Evolutionary conservation across 2,113 vertebrate genomes (phyloP).

Genomic region (Holacanthus passer): DNA sequence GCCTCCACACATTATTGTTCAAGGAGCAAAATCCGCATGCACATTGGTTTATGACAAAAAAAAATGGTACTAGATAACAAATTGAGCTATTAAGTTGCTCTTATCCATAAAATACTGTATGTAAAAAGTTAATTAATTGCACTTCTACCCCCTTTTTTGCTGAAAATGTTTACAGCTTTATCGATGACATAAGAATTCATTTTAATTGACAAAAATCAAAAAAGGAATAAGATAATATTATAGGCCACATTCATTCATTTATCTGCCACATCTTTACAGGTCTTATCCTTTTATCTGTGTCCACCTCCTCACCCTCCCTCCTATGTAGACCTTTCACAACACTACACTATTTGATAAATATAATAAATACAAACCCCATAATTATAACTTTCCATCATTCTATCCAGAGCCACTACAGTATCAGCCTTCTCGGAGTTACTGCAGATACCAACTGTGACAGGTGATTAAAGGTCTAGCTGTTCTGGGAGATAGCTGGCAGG

Average conservation of each 20-base stretch:
- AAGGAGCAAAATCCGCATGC: not conserved
- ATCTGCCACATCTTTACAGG: not conserved
- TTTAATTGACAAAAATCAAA: not conserved
- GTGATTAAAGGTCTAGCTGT: slow-evolving; percentile 65
- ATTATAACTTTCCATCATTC: slow-evolving; percentile 8
- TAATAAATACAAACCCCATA: not conserved
- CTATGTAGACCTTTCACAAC: not conserved
- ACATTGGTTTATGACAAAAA: not conserved
- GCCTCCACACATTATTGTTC: slow-evolving; percentile 1
- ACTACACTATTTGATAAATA: slow-evolving; percentile 4
- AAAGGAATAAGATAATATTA: not conserved
- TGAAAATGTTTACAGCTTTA: no score
- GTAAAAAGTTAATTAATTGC: not conserved
- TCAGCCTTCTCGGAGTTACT: slow-evolving; percentile 27
- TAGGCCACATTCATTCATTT: not conserved
- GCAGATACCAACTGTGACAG: slow-evolving; percentile 51
- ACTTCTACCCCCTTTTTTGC: not conserved
- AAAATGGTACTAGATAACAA: not conserved
- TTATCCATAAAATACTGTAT: not conserved
- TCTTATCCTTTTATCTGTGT: not conserved
- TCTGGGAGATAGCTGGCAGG: slow-evolving; percentile 50
- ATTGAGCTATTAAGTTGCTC: not conserved
- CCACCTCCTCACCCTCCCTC: not conserved
- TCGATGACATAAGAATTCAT: no score
- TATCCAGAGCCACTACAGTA: slow-evolving; percentile 9